Evolutionary conservation across 1,140 invertebrate genomes (phyloP).

Genomic region (Diprion similis): DNA sequence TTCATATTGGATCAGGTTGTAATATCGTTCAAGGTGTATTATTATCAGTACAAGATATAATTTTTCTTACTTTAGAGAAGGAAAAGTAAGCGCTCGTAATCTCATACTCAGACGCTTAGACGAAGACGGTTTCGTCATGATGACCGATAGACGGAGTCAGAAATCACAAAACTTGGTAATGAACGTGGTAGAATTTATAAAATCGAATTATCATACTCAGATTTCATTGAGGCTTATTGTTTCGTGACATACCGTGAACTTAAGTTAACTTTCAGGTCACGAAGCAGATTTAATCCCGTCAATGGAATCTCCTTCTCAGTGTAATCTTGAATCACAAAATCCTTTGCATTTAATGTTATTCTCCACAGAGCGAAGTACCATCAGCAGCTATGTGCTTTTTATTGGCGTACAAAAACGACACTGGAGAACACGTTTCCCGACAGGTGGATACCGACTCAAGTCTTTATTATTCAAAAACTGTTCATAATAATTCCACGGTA

Average conservation of each 20-base stretch:
- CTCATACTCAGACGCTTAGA: conserved; percentile 58
- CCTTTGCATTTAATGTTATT: conserved; percentile 4
- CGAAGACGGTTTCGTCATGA: conserved; percentile 61
- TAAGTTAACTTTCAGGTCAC: no score
- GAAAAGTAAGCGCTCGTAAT: conserved; percentile 56
- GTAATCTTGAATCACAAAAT: background rate
- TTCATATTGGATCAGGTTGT: conserved; percentile 7
- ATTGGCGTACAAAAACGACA: conserved; percentile 54
- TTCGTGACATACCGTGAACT: conserved; percentile 8
- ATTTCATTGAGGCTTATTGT: conserved; percentile 8
- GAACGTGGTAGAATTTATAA: conserved; percentile 14
- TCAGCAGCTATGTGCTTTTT: conserved; percentile 61
- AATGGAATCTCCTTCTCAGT: no score
- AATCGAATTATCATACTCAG: background rate
- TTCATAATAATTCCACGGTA: no score
- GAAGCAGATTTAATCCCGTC: no score
- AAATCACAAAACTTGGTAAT: conserved; percentile 62
- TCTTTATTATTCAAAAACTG: background rate
- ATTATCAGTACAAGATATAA: conserved; percentile 17
- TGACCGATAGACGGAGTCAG: conserved; percentile 58
- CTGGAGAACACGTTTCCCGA: conserved; percentile 43
- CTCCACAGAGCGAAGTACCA: conserved; percentile 54
- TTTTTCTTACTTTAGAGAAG: conserved; percentile 46
- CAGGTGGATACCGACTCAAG: conserved; percentile 46
- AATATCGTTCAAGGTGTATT: conserved; percentile 14